phyloP scores from a whole-genome alignment of 2,113 vertebrate genomes.

The Oryzias curvinotus region DNA sequence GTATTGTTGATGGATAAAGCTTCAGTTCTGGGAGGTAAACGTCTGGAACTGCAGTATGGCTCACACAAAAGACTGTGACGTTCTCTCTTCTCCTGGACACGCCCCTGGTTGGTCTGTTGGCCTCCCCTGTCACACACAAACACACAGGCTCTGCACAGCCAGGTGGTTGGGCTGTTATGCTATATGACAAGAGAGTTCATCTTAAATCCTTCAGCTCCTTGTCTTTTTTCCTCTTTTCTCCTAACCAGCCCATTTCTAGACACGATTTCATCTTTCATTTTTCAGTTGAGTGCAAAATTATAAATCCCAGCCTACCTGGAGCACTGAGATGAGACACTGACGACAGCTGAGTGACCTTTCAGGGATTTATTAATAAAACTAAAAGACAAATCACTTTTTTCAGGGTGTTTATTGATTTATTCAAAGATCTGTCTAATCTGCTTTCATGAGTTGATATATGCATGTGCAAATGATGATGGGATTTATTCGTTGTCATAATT shows the following conservation, averaged over 20 bases:
- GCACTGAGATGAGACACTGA: conserved; percentile 6
- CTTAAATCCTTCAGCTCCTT: conserved; percentile 39
- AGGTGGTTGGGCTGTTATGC: conserved; percentile 28
- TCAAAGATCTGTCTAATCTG: conserved; percentile 2
- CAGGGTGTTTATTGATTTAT: not conserved
- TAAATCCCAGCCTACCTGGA: conserved; percentile 18
- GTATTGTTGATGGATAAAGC: too few species aligned
- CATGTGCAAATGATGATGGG: not conserved
- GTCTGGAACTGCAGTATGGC: conserved; percentile 12
- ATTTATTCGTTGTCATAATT: not conserved
- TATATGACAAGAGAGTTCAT: conserved; percentile 59
- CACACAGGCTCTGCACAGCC: conserved; percentile 27
- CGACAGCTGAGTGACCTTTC: conserved; percentile 13
- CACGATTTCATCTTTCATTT: conserved; percentile 13
- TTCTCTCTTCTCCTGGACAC: conserved; percentile 19
- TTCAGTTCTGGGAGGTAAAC: not conserved
- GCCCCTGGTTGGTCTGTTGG: conserved; percentile 10
- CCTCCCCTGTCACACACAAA: not conserved
- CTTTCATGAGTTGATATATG: conserved; percentile 17
- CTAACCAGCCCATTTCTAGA: conserved; percentile 25
- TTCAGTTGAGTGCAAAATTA: conserved; percentile 21
- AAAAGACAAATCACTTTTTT: conserved; percentile 4
- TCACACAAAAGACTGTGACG: too few species aligned
- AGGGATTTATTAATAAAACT: conserved; percentile 17
- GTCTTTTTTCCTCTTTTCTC: conserved; percentile 1